Conservation (phyloP, 2,888 invertebrate genomes). For the Conus canariensis region DNA sequence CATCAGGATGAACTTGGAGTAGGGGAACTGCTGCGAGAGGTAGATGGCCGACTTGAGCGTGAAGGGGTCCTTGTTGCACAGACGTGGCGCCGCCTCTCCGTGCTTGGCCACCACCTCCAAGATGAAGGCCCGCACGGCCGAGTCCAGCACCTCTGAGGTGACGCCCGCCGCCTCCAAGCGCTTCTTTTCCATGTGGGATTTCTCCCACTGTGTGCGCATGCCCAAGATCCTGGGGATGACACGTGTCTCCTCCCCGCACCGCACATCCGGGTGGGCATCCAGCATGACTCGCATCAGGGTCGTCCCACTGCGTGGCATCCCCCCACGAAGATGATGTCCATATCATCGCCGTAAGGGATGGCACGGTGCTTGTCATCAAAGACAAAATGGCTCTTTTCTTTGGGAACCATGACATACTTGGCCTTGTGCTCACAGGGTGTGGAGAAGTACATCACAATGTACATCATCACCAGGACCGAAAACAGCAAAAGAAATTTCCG, state of each 20-base stretch:
- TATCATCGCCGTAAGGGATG: slow-evolving; percentile 87
- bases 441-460: slow-evolving; percentile 48
- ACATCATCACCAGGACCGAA: slow-evolving; percentile 34
- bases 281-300: slow-evolving; percentile 98
- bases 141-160: slow-evolving; percentile 93
- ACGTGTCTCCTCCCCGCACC: slow-evolving; percentile 95
- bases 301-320: slow-evolving; percentile 97
- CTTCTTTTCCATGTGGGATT: slow-evolving; percentile 82
- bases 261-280: slow-evolving; percentile 97
- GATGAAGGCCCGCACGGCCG: slow-evolving; percentile 97
- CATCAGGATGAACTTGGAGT: slow-evolving; percentile 98
- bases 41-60: slow-evolving; percentile 97
- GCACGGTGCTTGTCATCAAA: slow-evolving; percentile 64
- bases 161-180: slow-evolving; percentile 81
- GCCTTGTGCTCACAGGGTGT: slow-evolving; percentile 62
- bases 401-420: slow-evolving; percentile 66
- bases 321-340: slow-evolving; percentile 91
- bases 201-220: slow-evolving; percentile 96
- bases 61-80: slow-evolving; percentile 99
- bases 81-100: slow-evolving; percentile 94
- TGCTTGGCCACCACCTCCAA: slow-evolving; percentile 87
- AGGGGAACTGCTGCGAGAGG: slow-evolving; percentile 95
- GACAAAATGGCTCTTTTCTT: slow-evolving; percentile 61
- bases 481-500: slow-evolving; percentile 40
- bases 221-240: slow-evolving; percentile 97